Evolutionary conservation across 2,888 invertebrate genomes (phyloP).

Genomic region (Erebia ligea): DNA sequence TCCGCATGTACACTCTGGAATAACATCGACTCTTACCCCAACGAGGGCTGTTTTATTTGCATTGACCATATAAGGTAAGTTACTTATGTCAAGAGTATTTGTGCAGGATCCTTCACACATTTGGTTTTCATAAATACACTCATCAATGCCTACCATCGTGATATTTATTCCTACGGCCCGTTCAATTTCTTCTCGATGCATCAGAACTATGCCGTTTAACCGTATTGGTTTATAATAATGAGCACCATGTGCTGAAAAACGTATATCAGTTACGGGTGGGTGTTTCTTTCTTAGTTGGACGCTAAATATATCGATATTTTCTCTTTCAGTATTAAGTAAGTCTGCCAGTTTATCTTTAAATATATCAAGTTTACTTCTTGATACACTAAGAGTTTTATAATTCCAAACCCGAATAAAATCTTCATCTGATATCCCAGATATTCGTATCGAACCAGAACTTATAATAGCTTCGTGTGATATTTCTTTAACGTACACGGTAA

Average conservation of each 20-base stretch:
- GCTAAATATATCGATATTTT: constrained; percentile 98
- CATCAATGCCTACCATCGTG: constrained; percentile 98
- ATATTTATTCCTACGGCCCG: constrained; percentile 97
- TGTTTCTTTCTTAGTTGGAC: constrained; percentile 94
- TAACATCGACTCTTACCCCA: constrained; percentile 96
- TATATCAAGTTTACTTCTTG: constrained; percentile 94
- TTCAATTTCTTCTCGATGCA: constrained; percentile 97
- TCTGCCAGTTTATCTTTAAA: constrained; percentile 94
- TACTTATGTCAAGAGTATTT: constrained; percentile 94
- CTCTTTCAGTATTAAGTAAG: constrained; percentile 91
- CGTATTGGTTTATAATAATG: constrained; percentile 97
- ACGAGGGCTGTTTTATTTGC: constrained; percentile 98
- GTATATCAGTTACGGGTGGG: constrained; percentile 94
- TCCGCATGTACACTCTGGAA: constrained; percentile 96
- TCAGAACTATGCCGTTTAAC: constrained; percentile 96
- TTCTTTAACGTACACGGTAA: constrained; percentile 96
- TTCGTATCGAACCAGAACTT: constrained; percentile 96
- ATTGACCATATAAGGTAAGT: constrained; percentile 96
- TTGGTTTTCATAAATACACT: constrained; percentile 96
- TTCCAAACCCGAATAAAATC: constrained; percentile 98
- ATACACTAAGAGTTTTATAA: constrained; percentile 92
- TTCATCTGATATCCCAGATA: constrained; percentile 97
- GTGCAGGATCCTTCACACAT: constrained; percentile 98
- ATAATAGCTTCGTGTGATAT: constrained; percentile 97
- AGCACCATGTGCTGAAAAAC: constrained; percentile 97